Percentiles rank a stretch among this genome's conserved stretches.
Evolutionary conservation across 2,797 vertebrate genomes (phyloP).

Genomic region (Crocidura indochinensis): DNA sequence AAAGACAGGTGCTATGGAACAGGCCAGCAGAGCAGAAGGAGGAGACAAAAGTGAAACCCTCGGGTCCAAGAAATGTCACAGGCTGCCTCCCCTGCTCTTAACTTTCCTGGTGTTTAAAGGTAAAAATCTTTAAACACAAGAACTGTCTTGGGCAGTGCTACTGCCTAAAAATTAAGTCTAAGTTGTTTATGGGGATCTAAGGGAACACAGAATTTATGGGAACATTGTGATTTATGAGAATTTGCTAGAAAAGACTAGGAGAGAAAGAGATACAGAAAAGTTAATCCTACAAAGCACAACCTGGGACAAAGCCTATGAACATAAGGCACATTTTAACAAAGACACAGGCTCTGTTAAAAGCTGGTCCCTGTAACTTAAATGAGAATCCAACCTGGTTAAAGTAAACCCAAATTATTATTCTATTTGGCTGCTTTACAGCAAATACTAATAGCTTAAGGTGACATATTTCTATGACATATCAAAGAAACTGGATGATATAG

Average conservation of each 20-base stretch:
- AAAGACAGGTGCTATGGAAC: slow-evolving; percentile 12
- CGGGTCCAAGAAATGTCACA: no score
- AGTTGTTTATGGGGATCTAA: not conserved
- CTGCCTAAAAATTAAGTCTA: slow-evolving; percentile 56
- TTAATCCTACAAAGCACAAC: slow-evolving; percentile 35
- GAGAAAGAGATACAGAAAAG: slow-evolving; percentile 33
- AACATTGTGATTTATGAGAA: slow-evolving; percentile 34
- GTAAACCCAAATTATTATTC: slow-evolving; percentile 17
- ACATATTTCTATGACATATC: slow-evolving; percentile 50
- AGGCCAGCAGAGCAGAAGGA: not conserved
- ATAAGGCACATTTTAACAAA: slow-evolving; percentile 54
- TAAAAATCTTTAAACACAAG: slow-evolving; percentile 51
- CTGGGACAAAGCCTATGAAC: slow-evolving; percentile 26
- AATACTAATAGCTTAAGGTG: not conserved
- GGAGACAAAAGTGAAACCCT: not conserved
- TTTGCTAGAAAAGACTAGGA: slow-evolving; percentile 39
- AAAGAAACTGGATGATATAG: not conserved
- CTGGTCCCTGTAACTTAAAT: slow-evolving; percentile 13
- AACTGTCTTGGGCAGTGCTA: slow-evolving; percentile 21
- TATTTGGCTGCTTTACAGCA: slow-evolving; percentile 36
- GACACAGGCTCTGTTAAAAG: not conserved
- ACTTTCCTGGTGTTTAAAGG: slow-evolving; percentile 54
- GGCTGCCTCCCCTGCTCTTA: not conserved
- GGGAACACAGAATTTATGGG: not conserved
- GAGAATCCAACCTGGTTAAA: slow-evolving; percentile 48